These are phyloP conservation scores for Phymorhynchus buccinoides DNA, from an alignment of 1,140 invertebrate genomes.

Conservation along the genomic window DNA sequence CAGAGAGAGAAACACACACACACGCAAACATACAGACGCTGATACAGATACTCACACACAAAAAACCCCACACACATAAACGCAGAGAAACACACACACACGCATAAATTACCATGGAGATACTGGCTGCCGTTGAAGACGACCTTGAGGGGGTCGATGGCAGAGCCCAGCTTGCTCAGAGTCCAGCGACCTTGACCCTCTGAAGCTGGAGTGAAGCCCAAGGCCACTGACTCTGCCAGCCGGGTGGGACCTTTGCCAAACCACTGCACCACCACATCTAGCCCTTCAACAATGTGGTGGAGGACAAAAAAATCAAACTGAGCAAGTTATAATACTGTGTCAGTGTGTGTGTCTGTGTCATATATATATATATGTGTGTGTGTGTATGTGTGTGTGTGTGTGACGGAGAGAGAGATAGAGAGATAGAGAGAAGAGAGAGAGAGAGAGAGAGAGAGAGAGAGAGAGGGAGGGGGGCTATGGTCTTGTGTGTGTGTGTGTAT, in stretches of 20 bases:
- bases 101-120: conserved; percentile 55
- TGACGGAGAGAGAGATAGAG: no score
- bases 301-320: not conserved
- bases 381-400: no score
- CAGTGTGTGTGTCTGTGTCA: no score
- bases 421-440: no score
- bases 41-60: not conserved
- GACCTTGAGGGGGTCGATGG: conserved; percentile 58
- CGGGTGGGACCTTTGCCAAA: conserved; percentile 58
- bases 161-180: conserved; percentile 56
- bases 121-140: conserved; percentile 65
- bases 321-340: no score
- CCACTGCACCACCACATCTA: conserved; percentile 56
- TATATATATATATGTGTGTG: no score
- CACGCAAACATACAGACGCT: not conserved
- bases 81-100: not conserved
- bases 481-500: no score
- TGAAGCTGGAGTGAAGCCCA: conserved; percentile 50
- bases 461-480: no score
- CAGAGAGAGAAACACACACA: not conserved
- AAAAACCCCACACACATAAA: not conserved
- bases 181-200: conserved; percentile 46
- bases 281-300: conserved; percentile 46
- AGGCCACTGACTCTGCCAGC: conserved; percentile 58
- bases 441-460: no score